Evolutionary conservation across 2,113 vertebrate genomes (phyloP).

Genomic region (Cathartes aura): DNA sequence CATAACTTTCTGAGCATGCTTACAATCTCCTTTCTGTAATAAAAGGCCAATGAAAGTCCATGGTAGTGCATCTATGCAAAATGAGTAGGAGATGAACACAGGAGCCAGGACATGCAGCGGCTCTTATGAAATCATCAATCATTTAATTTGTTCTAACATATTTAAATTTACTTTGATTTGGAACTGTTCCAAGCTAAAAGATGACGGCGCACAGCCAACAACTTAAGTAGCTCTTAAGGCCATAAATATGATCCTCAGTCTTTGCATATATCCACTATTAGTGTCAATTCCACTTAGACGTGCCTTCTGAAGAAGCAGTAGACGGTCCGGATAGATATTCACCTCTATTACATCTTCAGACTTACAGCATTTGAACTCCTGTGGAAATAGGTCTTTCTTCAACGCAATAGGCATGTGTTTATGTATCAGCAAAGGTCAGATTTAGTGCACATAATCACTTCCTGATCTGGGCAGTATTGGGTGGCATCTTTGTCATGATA

Average conservation of each 20-base stretch:
- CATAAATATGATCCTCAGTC: neutral
- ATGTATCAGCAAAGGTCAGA: neutral
- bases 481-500: neutral
- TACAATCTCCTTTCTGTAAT: neutral
- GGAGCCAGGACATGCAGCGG: neutral
- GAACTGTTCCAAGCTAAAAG: slow-evolving; percentile 12
- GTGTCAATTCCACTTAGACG: neutral
- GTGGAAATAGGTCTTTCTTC: neutral
- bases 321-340: neutral
- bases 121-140: neutral
- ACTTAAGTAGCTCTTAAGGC: neutral
- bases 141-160: neutral
- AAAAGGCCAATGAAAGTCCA: neutral
- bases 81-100: neutral
- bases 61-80: neutral
- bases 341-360: neutral
- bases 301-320: neutral
- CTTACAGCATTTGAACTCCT: neutral
- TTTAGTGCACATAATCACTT: neutral
- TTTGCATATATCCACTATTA: neutral
- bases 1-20: neutral
- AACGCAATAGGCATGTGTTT: neutral
- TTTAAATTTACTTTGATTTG: slow-evolving; percentile 30
- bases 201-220: neutral
- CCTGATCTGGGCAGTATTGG: neutral